Evolutionary conservation across 2,113 vertebrate genomes (phyloP), one percentile per base, ranked within the genome.

Genomic region (Grammomys surdaster): DNA sequence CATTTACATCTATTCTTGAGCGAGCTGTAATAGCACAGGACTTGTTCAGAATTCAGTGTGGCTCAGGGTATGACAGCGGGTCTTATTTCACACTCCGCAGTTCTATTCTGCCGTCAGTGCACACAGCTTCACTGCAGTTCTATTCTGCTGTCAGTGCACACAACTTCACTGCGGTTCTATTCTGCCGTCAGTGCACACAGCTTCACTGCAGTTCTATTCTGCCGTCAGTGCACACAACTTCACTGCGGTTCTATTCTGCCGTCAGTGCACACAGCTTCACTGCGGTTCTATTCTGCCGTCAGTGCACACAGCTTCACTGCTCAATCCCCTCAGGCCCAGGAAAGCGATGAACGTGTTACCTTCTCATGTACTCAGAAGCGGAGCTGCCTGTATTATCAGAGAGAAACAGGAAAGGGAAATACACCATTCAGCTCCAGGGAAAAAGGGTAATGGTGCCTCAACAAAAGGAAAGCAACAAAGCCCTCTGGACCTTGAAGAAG

Each of bases 321-420:
- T 3, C 36, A 46, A 40, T 56, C 14, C 65, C 56, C 92, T 48
- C 2, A 54, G 8, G 9, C 31, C 56, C 46, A 67, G 58, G 95
- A 94, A 77, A 90, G 36, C 33, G 88, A 24, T n/a, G 22, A 58
- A 4, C 69, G 8, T 69, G 11, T 87, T 70, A 73, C 5, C 26
- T 91, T 43, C 16, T 75, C 22, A 54, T 4, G 9, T 51, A 2
- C 56, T 77, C 48, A 51, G 80, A 89, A 60, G 17, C 46, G 82
- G n/a, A 96, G 56, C 43, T 84, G 1, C 48, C 31, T 72, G 24
- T 7, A 70, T 40, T 95, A 69, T 70, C 43, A 84, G 40, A 80
- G 63, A 78, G 78, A 88, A 82, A 78, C 63, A 67, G 87, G 69
- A 85, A 93, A 90, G 43, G n/a, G 4, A 43, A 93, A 69, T 86